Conservation (phyloP, 2,113 vertebrate genomes). For the Microcebus tavaratra region DNA sequence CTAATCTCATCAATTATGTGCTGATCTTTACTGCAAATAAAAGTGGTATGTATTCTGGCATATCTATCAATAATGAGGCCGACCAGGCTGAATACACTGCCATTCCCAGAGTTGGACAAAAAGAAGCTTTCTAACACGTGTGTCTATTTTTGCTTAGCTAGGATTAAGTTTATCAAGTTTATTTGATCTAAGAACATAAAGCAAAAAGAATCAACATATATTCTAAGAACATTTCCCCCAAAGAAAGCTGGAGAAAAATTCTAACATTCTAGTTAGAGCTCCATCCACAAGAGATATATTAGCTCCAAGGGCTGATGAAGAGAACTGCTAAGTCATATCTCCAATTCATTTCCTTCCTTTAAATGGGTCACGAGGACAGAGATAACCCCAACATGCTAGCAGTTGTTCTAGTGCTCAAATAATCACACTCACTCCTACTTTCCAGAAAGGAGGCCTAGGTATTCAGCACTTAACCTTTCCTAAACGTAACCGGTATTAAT, state of each 20-base stretch:
- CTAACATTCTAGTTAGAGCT: constrained; percentile 26
- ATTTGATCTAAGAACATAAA: background rate
- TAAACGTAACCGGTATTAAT: background rate
- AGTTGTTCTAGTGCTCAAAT: background rate
- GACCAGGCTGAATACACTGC: background rate
- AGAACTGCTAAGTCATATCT: constrained; percentile 66
- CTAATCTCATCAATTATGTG: background rate
- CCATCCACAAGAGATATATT: background rate
- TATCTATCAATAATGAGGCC: background rate
- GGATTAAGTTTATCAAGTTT: background rate
- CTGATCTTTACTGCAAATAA: background rate
- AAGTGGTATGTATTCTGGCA: background rate
- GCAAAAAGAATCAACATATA: background rate
- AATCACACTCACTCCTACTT: background rate
- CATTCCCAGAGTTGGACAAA: background rate
- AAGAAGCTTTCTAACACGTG: background rate
- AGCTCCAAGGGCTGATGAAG: background rate
- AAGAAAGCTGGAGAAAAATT: constrained; percentile 33
- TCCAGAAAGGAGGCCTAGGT: constrained; percentile 41
- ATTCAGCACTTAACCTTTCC: background rate
- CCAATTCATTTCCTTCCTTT: constrained; percentile 66
- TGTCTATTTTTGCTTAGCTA: background rate
- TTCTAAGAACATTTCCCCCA: background rate
- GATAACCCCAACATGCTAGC: constrained; percentile 25
- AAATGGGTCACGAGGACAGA: constrained; percentile 5